Conservation (phyloP, 1,140 invertebrate species). For the Anastrepha obliqua region DNA sequence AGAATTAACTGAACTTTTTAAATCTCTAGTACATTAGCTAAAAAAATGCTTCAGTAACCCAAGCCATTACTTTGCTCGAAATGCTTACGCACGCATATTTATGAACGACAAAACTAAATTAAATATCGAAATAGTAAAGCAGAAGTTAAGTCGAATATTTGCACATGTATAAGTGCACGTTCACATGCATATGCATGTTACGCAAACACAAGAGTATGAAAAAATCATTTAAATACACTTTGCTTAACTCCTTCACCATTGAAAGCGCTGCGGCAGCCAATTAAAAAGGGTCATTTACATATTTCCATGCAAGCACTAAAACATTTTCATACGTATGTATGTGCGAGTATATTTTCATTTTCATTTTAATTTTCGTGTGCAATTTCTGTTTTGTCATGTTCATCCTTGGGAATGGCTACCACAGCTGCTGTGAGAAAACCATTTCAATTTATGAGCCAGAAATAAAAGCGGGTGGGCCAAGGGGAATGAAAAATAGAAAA, state of each 20-base stretch:
- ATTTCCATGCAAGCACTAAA: neutral
- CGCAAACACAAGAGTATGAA: neutral
- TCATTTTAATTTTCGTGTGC: neutral
- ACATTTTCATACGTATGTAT: neutral
- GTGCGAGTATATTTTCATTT: neutral
- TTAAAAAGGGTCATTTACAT: constrained; percentile 21
- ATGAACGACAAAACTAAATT: no score
- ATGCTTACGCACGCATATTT: no score
- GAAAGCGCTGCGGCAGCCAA: neutral
- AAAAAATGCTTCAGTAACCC: no score
- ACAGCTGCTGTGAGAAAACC: neutral
- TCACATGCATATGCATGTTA: neutral
- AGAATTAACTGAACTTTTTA: no score
- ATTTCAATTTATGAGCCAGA: neutral
- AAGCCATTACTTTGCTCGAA: no score
- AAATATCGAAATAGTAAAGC: no score
- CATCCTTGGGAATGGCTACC: neutral
- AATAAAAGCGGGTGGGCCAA: neutral
- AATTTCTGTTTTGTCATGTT: neutral
- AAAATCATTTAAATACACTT: neutral
- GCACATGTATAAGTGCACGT: neutral
- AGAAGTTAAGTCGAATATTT: no score
- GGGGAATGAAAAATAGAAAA: neutral
- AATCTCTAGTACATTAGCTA: no score
- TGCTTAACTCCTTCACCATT: neutral